Evolutionary conservation across 2,888 invertebrate species (phyloP).

Genomic region (Yponomeuta evonymella): DNA sequence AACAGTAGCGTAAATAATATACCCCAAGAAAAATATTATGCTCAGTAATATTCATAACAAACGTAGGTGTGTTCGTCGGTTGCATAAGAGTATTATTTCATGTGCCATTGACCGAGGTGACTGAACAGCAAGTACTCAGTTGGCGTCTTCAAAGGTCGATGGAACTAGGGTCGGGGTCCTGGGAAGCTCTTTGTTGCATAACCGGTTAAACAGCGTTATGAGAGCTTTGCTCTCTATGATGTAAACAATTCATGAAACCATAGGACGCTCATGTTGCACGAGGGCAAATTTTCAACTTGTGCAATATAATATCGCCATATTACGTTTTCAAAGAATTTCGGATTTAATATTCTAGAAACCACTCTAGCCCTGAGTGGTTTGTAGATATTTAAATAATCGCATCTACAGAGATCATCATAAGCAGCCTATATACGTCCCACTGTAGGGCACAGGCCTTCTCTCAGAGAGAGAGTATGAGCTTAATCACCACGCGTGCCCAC

Average conservation of each 20-base stretch:
- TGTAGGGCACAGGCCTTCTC: too few species aligned
- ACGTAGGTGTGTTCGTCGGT: background rate
- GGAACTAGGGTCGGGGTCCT: slow-evolving; percentile 54
- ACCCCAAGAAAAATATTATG: background rate
- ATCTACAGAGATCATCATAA: too few species aligned
- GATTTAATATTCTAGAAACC: background rate
- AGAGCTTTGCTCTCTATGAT: background rate
- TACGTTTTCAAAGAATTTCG: background rate
- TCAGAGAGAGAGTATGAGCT: too few species aligned
- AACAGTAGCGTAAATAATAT: background rate
- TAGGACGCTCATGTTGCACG: background rate
- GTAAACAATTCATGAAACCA: slow-evolving; percentile 1
- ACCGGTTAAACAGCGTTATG: slow-evolving; percentile 17
- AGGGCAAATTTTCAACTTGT: background rate
- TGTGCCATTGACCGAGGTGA: slow-evolving; percentile 9
- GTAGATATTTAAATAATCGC: too few species aligned
- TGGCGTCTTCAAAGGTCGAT: slow-evolving; percentile 5
- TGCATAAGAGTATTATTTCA: slow-evolving; percentile 10
- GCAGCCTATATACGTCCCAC: too few species aligned
- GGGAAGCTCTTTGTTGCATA: slow-evolving; percentile 38
- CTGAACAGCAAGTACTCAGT: slow-evolving; percentile 11
- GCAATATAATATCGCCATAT: background rate
- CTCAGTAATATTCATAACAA: background rate
- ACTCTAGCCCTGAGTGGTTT: too few species aligned
- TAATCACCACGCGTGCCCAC: too few species aligned